phyloP scores from a whole-genome alignment of 1,140 invertebrate species.

The Eurosta solidaginis region DNA sequence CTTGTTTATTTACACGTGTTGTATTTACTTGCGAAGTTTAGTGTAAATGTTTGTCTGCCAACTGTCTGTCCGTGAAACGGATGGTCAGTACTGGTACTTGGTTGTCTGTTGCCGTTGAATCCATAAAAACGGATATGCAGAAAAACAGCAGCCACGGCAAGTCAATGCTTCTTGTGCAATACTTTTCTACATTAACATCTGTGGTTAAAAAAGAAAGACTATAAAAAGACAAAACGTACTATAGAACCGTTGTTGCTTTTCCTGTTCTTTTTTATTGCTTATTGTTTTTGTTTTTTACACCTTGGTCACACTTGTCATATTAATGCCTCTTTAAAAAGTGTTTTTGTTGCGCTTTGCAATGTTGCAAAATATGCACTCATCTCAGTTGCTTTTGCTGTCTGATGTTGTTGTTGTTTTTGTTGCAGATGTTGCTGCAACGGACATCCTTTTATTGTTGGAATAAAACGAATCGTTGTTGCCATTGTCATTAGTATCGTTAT shows the following conservation, averaged over 20 bases:
- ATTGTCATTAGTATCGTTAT: not conserved
- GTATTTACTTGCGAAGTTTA: not conserved
- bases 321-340: slow-evolving; percentile 6
- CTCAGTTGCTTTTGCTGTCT: no score
- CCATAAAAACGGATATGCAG: not conserved
- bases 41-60: not conserved
- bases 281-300: not conserved
- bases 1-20: slow-evolving; percentile 18
- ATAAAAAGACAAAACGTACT: no score
- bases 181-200: not conserved
- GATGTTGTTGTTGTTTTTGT: no score
- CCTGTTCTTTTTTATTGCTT: not conserved
- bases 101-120: not conserved
- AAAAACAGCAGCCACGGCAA: not conserved
- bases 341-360: not conserved
- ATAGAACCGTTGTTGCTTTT: not conserved
- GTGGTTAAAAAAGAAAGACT: not conserved
- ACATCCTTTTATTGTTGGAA: slow-evolving; percentile 5
- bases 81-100: not conserved
- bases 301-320: slow-evolving; percentile 23
- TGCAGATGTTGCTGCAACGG: not conserved
- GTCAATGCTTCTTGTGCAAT: not conserved
- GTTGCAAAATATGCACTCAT: not conserved
- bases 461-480: not conserved
- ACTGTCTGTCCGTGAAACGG: not conserved